Percentiles rank a stretch among this genome's conserved stretches.
These are phyloP conservation scores for Pheosia gnoma DNA, from an alignment of 2,888 invertebrate species.

Conservation along the genomic window DNA sequence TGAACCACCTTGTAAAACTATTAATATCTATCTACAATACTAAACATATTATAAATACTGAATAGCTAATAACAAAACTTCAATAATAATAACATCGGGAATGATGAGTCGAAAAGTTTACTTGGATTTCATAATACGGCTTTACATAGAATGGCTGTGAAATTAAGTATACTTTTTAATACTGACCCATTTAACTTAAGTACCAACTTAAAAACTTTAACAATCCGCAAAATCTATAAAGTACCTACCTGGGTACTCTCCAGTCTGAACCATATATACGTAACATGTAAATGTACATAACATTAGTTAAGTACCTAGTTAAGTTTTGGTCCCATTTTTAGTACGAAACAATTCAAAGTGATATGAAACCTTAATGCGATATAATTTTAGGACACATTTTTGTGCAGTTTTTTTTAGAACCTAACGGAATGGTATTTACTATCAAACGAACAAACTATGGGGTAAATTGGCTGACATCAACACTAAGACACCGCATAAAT, in stretches of 20 bases:
- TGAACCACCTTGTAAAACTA: no score
- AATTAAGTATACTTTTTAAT: not conserved
- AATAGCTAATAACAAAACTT: no score
- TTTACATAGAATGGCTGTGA: no score
- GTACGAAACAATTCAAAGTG: not conserved
- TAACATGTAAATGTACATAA: no score
- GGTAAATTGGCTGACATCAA: no score
- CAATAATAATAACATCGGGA: not conserved
- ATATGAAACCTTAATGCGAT: no score
- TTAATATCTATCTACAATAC: no score
- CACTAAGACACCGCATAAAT: no score
- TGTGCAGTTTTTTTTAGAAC: not conserved
- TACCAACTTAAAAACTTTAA: not conserved
- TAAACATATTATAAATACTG: no score
- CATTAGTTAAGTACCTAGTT: not conserved
- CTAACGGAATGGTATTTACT: not conserved
- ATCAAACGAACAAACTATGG: no score
- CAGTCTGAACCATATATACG: not conserved
- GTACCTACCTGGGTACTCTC: not conserved
- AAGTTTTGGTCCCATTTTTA: slow-evolving; percentile 1
- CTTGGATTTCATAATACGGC: no score
- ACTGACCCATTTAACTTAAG: not conserved
- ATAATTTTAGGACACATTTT: not conserved
- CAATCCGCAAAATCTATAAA: no score
- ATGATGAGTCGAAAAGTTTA: not conserved